phyloP scores from a whole-genome alignment of 2,113 vertebrate genomes.

The Macrotus californicus region DNA sequence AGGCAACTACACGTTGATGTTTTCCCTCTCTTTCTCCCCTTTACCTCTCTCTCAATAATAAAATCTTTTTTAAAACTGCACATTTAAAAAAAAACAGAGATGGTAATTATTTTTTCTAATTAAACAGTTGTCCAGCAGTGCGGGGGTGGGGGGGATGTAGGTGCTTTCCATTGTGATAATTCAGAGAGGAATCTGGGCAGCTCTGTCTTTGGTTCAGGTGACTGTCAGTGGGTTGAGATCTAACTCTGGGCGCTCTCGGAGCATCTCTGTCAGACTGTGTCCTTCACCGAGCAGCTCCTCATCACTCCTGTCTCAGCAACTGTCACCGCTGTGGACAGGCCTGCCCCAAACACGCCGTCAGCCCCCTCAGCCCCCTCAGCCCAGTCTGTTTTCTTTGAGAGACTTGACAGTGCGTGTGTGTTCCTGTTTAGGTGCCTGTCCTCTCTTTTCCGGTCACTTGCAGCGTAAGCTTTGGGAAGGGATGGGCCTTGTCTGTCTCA shows the following conservation, averaged over 20 bases:
- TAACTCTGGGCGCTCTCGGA: accelerated
- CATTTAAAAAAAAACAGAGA: no score
- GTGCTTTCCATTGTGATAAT: not conserved
- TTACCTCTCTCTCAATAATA: no score
- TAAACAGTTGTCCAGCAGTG: not conserved
- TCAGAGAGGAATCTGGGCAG: not conserved
- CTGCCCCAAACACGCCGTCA: not conserved
- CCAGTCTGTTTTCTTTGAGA: not conserved
- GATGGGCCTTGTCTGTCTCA: not conserved
- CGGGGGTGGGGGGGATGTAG: not conserved
- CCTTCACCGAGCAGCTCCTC: not conserved
- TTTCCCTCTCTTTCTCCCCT: no score
- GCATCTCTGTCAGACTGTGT: not conserved
- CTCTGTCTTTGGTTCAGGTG: not conserved
- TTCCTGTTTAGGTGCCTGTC: not conserved
- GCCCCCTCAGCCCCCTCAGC: not conserved
- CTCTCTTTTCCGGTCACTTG: no score
- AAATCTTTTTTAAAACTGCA: no score
- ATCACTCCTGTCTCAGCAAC: not conserved
- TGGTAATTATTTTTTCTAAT: not conserved
- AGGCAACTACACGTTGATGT: no score
- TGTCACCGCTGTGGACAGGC: not conserved
- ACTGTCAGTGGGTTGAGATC: not conserved
- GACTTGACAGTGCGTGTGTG: not conserved
- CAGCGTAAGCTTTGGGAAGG: no score